A percentile compares a stretch with the other conserved stretches of the same genome.
These are phyloP conservation scores for Gallinago solitaria DNA, from an alignment of 2,797 vertebrate species.

Conservation along the genomic window DNA sequence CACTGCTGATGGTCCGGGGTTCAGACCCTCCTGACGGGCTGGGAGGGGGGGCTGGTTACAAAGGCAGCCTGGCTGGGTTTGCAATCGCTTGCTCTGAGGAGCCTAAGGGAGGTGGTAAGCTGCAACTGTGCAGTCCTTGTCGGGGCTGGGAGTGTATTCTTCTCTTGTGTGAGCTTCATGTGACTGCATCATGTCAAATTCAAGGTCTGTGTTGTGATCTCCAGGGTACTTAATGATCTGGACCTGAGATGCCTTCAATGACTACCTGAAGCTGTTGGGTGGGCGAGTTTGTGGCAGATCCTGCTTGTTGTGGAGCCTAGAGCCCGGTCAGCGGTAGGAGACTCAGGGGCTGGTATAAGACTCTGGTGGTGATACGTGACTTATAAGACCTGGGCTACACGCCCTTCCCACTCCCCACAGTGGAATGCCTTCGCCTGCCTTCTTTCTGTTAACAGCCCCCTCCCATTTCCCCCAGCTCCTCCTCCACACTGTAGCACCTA, in stretches of 20 bases:
- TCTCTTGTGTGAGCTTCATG: neutral
- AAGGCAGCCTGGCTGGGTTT: neutral
- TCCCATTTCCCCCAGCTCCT: neutral
- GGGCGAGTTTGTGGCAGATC: neutral
- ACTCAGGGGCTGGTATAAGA: neutral
- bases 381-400: neutral
- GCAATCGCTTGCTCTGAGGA: neutral
- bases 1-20: conserved; percentile 1
- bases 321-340: neutral
- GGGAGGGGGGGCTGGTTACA: neutral
- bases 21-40: neutral
- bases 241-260: neutral
- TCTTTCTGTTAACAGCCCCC: neutral
- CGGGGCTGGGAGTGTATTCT: neutral
- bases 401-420: rapidly evolving
- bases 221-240: neutral
- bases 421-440: neutral
- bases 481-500: neutral
- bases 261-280: neutral
- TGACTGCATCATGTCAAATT: neutral
- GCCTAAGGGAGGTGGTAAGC: neutral
- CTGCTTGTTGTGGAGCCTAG: neutral
- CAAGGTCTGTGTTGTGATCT: neutral
- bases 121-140: neutral
- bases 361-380: neutral